A percentile compares a stretch with the other conserved stretches of the same genome.
Conservation (phyloP, 2,113 vertebrate genomes). For the Sinocyclocheilus anshuiensis region DNA sequence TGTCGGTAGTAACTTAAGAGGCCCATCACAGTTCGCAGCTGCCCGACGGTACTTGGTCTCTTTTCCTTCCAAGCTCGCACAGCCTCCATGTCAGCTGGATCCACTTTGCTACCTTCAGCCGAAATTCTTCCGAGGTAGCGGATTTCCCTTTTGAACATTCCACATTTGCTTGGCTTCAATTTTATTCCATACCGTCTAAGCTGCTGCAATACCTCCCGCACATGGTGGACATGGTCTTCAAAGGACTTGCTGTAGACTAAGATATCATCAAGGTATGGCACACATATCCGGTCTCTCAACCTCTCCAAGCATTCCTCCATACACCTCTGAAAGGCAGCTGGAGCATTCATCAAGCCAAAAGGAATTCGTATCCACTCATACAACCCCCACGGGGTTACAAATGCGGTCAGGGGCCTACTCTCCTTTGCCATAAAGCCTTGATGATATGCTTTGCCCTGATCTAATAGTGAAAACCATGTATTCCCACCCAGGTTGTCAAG, state of each 20-base stretch:
- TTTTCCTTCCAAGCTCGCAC: not conserved
- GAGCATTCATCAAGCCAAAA: constrained; percentile 32
- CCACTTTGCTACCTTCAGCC: not conserved
- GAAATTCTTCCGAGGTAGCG: not conserved
- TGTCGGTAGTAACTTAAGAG: no score
- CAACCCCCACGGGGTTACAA: not conserved
- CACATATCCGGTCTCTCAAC: not conserved
- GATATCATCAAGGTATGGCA: constrained; percentile 2
- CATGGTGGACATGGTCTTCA: constrained; percentile 37
- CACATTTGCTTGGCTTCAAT: not conserved
- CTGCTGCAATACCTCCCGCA: not conserved
- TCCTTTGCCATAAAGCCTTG: not conserved
- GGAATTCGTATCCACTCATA: not conserved
- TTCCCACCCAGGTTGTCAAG: not conserved
- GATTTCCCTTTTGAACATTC: not conserved
- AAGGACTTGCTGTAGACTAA: not conserved
- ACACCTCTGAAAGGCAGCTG: constrained; percentile 27
- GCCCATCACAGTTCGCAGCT: constrained; percentile 43
- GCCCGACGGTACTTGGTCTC: not conserved
- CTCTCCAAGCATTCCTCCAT: not conserved
- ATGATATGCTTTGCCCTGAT: constrained; percentile 4
- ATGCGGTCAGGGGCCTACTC: not conserved
- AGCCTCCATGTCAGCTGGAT: not conserved
- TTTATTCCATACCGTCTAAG: constrained; percentile 20
- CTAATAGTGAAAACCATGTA: not conserved